Conservation (phyloP, 2,797 vertebrate genomes). For the Austrolebias charrua region DNA sequence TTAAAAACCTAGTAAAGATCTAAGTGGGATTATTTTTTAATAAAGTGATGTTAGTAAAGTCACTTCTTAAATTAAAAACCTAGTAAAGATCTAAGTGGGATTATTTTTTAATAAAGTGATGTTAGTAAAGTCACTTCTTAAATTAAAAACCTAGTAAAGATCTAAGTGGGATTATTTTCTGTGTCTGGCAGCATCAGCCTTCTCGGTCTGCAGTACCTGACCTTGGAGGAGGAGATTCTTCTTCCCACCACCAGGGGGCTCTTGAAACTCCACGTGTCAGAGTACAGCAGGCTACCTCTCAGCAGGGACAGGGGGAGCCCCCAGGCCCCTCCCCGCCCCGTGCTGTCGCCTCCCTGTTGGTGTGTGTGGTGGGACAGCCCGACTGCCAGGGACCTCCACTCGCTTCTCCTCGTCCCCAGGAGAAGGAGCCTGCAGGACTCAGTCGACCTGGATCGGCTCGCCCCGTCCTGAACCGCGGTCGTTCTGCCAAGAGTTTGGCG, state of each 20-base stretch:
- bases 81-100: no score
- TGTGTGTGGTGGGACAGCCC: constrained; percentile 78
- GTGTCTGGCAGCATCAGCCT: constrained; percentile 46
- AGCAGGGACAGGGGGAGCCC: constrained; percentile 70
- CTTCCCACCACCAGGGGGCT: constrained; percentile 45
- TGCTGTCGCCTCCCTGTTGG: constrained; percentile 81
- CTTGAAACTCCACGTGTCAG: constrained; percentile 45
- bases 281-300: constrained; percentile 53
- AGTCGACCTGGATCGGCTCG: constrained; percentile 71
- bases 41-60: no score
- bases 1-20: no score
- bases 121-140: no score
- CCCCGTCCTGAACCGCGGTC: constrained; percentile 72
- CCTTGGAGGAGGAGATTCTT: constrained; percentile 44
- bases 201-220: constrained; percentile 53
- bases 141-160: no score
- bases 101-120: no score
- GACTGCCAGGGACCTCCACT: constrained; percentile 73
- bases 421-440: constrained; percentile 73
- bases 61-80: no score
- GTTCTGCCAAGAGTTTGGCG: constrained; percentile 63
- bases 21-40: no score
- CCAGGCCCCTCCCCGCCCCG: constrained; percentile 75
- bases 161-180: constrained; percentile 1
- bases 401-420: constrained; percentile 66